Conservation (phyloP, 2,888 invertebrate species). For the Cactoblastis cactorum region DNA sequence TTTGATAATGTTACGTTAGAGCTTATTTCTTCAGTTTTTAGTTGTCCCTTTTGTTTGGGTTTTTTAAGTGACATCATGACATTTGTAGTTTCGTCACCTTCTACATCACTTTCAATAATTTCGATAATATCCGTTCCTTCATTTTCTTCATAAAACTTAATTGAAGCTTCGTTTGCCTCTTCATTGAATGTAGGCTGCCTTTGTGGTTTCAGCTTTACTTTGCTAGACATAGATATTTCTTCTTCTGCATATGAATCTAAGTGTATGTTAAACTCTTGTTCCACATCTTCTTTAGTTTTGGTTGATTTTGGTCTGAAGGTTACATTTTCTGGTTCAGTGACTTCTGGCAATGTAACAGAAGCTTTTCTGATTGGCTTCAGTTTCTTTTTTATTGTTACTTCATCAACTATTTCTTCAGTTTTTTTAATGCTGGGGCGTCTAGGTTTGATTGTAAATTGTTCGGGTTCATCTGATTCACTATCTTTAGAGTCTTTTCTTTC, state of each 20-base stretch:
- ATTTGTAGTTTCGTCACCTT: constrained; percentile 59
- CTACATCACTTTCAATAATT: constrained; percentile 67
- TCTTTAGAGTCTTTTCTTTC: constrained; percentile 35
- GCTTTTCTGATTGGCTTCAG: constrained; percentile 83
- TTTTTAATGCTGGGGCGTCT: constrained; percentile 64
- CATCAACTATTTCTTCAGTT: constrained; percentile 76
- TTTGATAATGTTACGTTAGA: constrained; percentile 55
- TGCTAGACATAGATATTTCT: constrained; percentile 91
- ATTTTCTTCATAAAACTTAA: constrained; percentile 79
- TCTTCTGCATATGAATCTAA: constrained; percentile 92
- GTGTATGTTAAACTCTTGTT: constrained; percentile 93
- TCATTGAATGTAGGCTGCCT: constrained; percentile 87
- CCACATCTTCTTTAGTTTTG: constrained; percentile 91
- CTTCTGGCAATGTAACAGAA: constrained; percentile 83
- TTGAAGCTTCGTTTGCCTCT: constrained; percentile 87
- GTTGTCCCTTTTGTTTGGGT: constrained; percentile 54
- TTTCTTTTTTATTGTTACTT: constrained; percentile 87
- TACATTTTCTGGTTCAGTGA: constrained; percentile 87
- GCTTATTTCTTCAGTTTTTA: constrained; percentile 53
- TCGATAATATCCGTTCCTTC: constrained; percentile 65
- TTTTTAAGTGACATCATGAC: constrained; percentile 61
- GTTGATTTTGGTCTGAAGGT: constrained; percentile 87
- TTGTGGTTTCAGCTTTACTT: constrained; percentile 87
- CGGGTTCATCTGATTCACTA: constrained; percentile 49
- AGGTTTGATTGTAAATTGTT: constrained; percentile 63